Evolutionary conservation across 1,140 invertebrate species (phyloP).

Genomic region (Bombus ignitus): DNA sequence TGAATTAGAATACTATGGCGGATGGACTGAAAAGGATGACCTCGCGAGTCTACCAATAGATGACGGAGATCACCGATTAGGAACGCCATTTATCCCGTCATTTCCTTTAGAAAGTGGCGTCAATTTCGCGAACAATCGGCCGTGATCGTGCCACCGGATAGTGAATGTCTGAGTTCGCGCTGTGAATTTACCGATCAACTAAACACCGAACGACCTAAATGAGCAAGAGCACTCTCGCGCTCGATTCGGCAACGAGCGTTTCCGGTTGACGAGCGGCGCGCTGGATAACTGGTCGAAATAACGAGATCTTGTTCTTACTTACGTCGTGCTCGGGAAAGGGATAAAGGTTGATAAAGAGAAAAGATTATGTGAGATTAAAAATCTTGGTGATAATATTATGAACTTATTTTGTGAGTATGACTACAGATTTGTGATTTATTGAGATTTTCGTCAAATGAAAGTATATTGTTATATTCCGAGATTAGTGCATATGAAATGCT

Average conservation of each 20-base stretch:
- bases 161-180: conserved; percentile 26
- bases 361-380: neutral
- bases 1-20: neutral
- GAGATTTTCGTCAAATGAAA: neutral
- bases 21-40: neutral
- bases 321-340: neutral
- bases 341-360: no score
- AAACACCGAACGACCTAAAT: neutral
- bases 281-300: neutral
- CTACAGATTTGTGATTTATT: neutral
- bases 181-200: neutral
- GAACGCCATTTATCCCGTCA: conserved; percentile 9
- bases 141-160: neutral
- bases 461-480: no score
- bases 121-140: conserved; percentile 27
- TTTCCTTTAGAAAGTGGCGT: conserved; percentile 28
- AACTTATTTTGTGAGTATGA: neutral
- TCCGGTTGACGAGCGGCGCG: neutral
- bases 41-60: neutral
- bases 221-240: neutral
- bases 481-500: no score
- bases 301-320: neutral
- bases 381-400: no score
- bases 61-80: neutral
- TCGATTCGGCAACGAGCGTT: neutral